phyloP scores from a whole-genome alignment of 2,797 vertebrate genomes.

The Rhinophrynus dorsalis region DNA sequence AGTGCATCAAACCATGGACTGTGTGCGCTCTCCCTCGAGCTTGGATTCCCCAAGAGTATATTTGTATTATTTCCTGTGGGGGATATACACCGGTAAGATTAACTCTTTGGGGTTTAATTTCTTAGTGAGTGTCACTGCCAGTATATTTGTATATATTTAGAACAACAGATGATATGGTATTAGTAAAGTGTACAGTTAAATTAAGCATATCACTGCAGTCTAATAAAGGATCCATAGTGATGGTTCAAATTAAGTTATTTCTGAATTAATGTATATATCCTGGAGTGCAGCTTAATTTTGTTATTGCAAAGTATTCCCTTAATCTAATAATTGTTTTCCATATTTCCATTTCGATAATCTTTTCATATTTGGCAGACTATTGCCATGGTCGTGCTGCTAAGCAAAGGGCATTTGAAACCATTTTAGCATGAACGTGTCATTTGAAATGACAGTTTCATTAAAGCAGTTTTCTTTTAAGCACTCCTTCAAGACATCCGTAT shows the following conservation, averaged over 20 bases:
- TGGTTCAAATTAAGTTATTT: background rate
- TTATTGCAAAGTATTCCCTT: slow-evolving; percentile 6
- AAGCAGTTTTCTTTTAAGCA: background rate
- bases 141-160: too few species aligned
- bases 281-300: background rate
- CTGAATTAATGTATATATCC: slow-evolving; percentile 10
- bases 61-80: too few species aligned
- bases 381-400: background rate
- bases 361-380: background rate
- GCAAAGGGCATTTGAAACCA: background rate
- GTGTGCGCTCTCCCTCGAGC: too few species aligned
- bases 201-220: background rate
- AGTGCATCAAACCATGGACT: too few species aligned
- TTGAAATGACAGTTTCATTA: slow-evolving; percentile 1
- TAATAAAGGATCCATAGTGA: background rate
- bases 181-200: too few species aligned
- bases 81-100: too few species aligned
- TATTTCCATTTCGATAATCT: background rate
- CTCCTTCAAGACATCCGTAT: too few species aligned
- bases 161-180: too few species aligned
- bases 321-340: slow-evolving; percentile 12
- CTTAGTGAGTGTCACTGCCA: too few species aligned
- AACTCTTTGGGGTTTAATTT: too few species aligned
- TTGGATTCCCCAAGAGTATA: too few species aligned
- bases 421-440: background rate